A percentile compares a stretch with the other conserved stretches of the same genome.
Conservation (phyloP, 2,888 invertebrate genomes). For the Macaria liturata region DNA sequence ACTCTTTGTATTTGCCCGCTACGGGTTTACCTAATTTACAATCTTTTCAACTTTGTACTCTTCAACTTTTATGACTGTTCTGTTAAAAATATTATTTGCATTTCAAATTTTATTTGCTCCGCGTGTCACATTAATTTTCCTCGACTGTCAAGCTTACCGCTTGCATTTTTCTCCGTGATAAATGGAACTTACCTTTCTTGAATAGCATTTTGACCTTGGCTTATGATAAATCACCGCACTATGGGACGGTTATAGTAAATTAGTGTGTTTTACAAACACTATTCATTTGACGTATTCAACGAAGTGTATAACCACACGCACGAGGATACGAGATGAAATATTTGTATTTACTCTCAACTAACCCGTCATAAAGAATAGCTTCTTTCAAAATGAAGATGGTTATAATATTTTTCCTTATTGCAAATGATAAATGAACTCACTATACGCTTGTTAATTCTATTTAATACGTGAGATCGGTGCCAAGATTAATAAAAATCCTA, state of each 20-base stretch:
- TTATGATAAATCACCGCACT: slow-evolving; percentile 20
- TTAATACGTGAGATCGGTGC: slow-evolving; percentile 55
- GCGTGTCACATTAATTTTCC: slow-evolving; percentile 18
- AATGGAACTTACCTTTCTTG: slow-evolving; percentile 27
- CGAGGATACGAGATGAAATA: slow-evolving; percentile 1
- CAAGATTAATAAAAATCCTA: slow-evolving; percentile 50
- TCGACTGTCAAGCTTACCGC: slow-evolving; percentile 22
- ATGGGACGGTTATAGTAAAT: slow-evolving; percentile 6
- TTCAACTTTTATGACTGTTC: slow-evolving; percentile 4
- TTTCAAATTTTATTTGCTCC: slow-evolving; percentile 21
- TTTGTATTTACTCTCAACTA: slow-evolving; percentile 2
- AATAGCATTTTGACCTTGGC: slow-evolving; percentile 16
- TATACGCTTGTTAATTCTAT: slow-evolving; percentile 56
- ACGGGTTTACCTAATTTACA: slow-evolving; percentile 6
- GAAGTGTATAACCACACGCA: slow-evolving; percentile 3
- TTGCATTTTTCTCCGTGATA: slow-evolving; percentile 26
- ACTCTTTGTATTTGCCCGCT: slow-evolving; percentile 20
- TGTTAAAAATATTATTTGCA: slow-evolving; percentile 1
- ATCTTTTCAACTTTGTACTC: slow-evolving; percentile 3
- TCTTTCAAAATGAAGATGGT: slow-evolving; percentile 28
- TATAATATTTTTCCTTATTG: slow-evolving; percentile 43
- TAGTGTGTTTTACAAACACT: not conserved
- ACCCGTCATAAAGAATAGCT: slow-evolving; percentile 10
- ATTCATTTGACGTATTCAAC: slow-evolving; percentile 6
- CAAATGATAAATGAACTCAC: slow-evolving; percentile 55